Percentiles rank a stretch among this genome's conserved stretches.
Conservation (phyloP, 2,888 invertebrate genomes). For the Agriopis aurantiaria region DNA sequence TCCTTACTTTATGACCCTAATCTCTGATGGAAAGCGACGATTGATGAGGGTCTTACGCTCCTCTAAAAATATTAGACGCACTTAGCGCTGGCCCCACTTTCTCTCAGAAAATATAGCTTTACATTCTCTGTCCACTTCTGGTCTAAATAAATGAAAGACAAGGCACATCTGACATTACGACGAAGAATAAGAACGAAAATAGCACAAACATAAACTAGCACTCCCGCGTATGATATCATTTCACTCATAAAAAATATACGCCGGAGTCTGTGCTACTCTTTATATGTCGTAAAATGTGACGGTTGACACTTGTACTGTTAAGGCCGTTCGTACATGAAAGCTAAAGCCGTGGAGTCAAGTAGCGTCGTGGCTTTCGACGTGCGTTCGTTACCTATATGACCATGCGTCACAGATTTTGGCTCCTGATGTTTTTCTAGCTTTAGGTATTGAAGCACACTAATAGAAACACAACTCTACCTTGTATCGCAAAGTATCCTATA, state of each 20-base stretch:
- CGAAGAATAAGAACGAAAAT: conserved; percentile 45
- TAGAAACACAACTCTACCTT: too few relatives aligned
- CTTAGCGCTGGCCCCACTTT: conserved; percentile 32
- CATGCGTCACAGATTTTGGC: too few relatives aligned
- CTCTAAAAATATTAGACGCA: conserved; percentile 38
- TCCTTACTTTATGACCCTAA: conserved; percentile 36
- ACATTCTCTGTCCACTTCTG: conserved; percentile 28
- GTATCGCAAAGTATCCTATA: too few relatives aligned
- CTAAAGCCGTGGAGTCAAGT: too few relatives aligned
- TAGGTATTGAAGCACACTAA: too few relatives aligned
- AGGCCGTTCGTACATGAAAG: background rate
- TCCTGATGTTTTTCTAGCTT: too few relatives aligned
- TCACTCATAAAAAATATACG: conserved; percentile 42
- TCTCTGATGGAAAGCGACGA: conserved; percentile 38
- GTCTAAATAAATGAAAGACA: conserved; percentile 42
- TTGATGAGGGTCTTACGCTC: conserved; percentile 36
- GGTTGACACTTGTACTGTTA: conserved; percentile 9
- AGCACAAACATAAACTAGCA: conserved; percentile 44
- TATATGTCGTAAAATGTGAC: conserved; percentile 25
- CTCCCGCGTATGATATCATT: conserved; percentile 38
- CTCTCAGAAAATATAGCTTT: conserved; percentile 29
- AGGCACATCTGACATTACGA: conserved; percentile 41
- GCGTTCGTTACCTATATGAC: too few relatives aligned
- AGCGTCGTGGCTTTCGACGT: background rate
- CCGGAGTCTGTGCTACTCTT: conserved; percentile 21